Percentiles rank a stretch among this genome's conserved stretches.
phyloP scores from a whole-genome alignment of 2,113 vertebrate species.

The Microtus oregoni region DNA sequence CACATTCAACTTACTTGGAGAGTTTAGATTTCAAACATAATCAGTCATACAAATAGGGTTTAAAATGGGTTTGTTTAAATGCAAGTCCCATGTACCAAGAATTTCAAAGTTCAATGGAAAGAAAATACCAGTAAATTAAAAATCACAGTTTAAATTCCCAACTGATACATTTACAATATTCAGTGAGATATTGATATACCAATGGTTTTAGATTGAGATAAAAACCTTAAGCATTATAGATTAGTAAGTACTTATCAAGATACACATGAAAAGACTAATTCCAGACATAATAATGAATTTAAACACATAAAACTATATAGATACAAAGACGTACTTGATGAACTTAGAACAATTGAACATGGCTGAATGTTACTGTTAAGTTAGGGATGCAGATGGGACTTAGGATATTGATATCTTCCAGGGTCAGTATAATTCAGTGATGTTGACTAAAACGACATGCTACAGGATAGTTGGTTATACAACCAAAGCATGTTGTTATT shows the following conservation, averaged over 20 bases:
- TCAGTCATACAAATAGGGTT: background rate
- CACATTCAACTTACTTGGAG: slow-evolving; percentile 1
- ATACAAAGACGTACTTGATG: background rate
- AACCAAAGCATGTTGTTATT: background rate
- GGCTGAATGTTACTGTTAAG: background rate
- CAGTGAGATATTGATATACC: background rate
- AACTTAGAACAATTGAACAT: background rate
- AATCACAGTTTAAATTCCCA: background rate
- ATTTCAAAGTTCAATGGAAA: background rate
- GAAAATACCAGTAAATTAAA: background rate
- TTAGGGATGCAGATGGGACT: fast-evolving
- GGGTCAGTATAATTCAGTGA: background rate
- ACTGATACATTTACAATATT: background rate
- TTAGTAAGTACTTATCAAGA: background rate
- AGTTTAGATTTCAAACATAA: background rate
- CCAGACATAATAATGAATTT: background rate
- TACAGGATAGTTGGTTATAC: too few species aligned
- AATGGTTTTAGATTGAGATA: background rate
- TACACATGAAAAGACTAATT: background rate
- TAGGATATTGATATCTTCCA: background rate
- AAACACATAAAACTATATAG: background rate
- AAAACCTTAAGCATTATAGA: background rate
- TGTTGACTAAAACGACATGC: too few species aligned
- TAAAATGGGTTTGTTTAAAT: background rate
- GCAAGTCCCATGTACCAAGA: background rate